Evolutionary conservation across 2,888 invertebrate genomes (phyloP).

Genomic region (Yponomeuta sedellus): DNA sequence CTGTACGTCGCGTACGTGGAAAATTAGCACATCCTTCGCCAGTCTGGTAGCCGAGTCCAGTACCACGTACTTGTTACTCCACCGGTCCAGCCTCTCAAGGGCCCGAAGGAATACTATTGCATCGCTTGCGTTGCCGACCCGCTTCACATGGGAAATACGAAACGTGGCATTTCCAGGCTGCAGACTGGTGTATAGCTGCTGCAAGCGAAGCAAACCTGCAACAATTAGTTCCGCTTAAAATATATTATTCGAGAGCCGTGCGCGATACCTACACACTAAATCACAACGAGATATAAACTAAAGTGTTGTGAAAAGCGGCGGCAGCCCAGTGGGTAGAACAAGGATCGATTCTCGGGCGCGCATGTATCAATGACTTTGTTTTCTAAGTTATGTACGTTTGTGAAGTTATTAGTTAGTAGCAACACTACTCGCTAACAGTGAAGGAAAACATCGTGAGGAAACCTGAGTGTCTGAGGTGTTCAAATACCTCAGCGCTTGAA

Average conservation of each 20-base stretch:
- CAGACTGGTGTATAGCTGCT: slow-evolving; percentile 93
- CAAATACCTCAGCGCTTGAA: no score
- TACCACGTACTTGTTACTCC: slow-evolving; percentile 91
- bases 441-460: no score
- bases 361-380: no score
- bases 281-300: background rate
- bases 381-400: no score
- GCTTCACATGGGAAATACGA: slow-evolving; percentile 90
- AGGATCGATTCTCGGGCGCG: no score
- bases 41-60: slow-evolving; percentile 91
- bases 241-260: background rate
- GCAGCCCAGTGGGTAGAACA: no score
- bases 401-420: no score
- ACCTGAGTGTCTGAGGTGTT: no score
- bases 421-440: no score
- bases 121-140: slow-evolving; percentile 88
- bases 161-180: slow-evolving; percentile 88
- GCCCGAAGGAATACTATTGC: slow-evolving; percentile 88
- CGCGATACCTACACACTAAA: background rate
- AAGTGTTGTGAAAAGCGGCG: background rate
- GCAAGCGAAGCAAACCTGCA: slow-evolving; percentile 90
- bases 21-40: slow-evolving; percentile 90
- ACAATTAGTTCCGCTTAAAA: slow-evolving; percentile 15
- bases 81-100: slow-evolving; percentile 87
- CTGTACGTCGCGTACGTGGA: slow-evolving; percentile 89